Conservation (phyloP, 2,113 vertebrate species). For the Hemichromis elongatus region DNA sequence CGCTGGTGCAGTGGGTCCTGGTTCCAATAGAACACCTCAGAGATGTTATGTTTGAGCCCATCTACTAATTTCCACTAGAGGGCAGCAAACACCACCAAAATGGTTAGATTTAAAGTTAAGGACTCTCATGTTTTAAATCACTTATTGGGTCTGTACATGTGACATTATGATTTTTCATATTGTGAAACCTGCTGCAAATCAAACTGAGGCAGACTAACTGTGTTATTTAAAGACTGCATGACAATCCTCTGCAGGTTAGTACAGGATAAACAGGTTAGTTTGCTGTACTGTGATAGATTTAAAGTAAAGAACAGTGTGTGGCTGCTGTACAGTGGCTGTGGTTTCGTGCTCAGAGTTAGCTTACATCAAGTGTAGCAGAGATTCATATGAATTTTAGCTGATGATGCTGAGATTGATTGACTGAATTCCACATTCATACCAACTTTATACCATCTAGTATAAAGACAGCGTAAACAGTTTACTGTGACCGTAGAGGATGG, state of each 20-base stretch:
- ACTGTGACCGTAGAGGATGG: background rate
- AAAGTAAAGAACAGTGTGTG: rapidly evolving
- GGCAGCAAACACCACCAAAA: background rate
- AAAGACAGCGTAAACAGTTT: background rate
- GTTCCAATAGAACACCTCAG: rapidly evolving
- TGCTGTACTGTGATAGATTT: background rate
- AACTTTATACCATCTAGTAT: background rate
- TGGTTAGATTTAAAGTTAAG: rapidly evolving
- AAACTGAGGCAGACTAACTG: background rate
- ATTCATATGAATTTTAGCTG: background rate
- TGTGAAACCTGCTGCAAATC: background rate
- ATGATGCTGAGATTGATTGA: rapidly evolving
- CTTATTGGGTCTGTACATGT: background rate
- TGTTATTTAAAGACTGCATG: background rate
- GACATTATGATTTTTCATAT: background rate
- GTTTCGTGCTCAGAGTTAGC: background rate
- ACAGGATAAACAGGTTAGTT: background rate
- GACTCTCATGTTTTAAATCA: background rate
- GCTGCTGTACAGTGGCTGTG: background rate
- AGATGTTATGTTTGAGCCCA: background rate
- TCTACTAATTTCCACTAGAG: background rate
- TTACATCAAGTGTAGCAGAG: background rate
- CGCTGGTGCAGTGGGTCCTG: too few species aligned
- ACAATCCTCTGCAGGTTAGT: background rate
- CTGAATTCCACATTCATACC: background rate